These are phyloP conservation scores for Drosophila nigricruria DNA, from an alignment of 2,888 invertebrate species.

Conservation along the genomic window DNA sequence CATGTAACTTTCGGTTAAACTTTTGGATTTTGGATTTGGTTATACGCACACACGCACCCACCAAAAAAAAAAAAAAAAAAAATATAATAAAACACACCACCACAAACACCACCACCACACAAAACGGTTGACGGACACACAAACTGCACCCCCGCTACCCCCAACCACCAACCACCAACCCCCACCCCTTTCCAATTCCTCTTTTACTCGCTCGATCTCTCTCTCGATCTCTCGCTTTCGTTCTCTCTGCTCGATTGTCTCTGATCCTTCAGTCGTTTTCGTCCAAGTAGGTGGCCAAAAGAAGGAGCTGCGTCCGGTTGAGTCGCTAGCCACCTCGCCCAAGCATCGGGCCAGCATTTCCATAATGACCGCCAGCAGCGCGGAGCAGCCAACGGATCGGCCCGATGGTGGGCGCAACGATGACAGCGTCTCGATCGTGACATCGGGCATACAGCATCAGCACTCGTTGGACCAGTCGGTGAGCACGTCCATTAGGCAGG, in stretches of 20 bases:
- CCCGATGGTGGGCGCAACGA: constrained; percentile 66
- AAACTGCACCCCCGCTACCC: constrained; percentile 47
- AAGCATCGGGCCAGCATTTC: constrained; percentile 85
- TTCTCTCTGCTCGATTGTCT: constrained; percentile 59
- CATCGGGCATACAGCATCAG: constrained; percentile 83
- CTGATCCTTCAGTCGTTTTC: constrained; percentile 84
- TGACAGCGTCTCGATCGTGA: constrained; percentile 60
- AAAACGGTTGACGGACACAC: constrained; percentile 75
- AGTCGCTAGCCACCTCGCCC: constrained; percentile 86
- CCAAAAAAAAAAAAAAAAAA: constrained; percentile 17
- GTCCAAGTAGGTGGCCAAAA: constrained; percentile 85
- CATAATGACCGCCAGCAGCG: constrained; percentile 76
- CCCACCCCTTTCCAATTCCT: constrained; percentile 2
- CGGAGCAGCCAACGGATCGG: constrained; percentile 76
- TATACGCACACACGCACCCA: constrained; percentile 63
- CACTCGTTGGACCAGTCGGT: constrained; percentile 84
- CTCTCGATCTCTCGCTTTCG: constrained; percentile 5
- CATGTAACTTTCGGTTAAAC: constrained; percentile 69
- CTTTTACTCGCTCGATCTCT: constrained; percentile 18
- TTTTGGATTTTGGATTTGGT: constrained; percentile 81
- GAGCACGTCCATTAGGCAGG: constrained; percentile 81
- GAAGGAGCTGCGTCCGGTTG: constrained; percentile 84
- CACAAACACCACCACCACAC: constrained; percentile 46
- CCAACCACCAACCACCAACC: constrained; percentile 9
- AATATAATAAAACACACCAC: constrained; percentile 20